Evolutionary conservation across 1,140 invertebrate genomes (phyloP), one percentile per base, ranked within the genome.

Genomic region (Plutomurus gul): DNA sequence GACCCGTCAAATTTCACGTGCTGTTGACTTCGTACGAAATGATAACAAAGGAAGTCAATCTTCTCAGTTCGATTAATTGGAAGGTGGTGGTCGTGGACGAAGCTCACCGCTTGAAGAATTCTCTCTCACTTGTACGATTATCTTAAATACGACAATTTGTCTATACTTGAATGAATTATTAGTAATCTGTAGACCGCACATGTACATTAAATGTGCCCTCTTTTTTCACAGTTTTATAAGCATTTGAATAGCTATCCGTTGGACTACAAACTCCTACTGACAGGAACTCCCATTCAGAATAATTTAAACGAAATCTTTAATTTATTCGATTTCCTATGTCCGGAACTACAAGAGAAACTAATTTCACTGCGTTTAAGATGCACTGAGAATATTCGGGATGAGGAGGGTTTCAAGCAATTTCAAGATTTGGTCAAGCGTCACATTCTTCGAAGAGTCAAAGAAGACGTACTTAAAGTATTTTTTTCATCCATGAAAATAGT

Each of bases 71-170:
- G 13, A 96, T 99, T 76, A 96, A 99, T 82, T 99, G 98, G 98
- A 94, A 95, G 0, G 96, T 98, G 4, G 88, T 99, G 1, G 97
- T 99, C 8, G 98, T 99, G 0, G 98, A 99, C 86, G 98, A 99
- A 88, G 98, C 98, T 75, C 98, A 99, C 88, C 91, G 98, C 71
- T 87, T 99, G 20, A 99, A 99, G 87, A 99, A 97, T 85, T 99
- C 99, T 88, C 97, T 99, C 86, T 99, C 97, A 0, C 98, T 98
- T n/a, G n/a, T n/a, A n/a, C n/a, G n/a, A n/a, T n/a, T n/a, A n/a
- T n/a, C 85, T 99, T 99, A 88, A 97, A 99, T 85, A 99, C 97
- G 0, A 98, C 99, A 87, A 90, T 91, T 49, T 1, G 18, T 22
- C 11, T 49, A 8, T 0, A 1, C 4, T 49, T 7, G 10, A n/a